A percentile compares a stretch with the other conserved stretches of the same genome.
Conservation (phyloP, 2,888 invertebrate genomes). For the Tiphia femorata region DNA sequence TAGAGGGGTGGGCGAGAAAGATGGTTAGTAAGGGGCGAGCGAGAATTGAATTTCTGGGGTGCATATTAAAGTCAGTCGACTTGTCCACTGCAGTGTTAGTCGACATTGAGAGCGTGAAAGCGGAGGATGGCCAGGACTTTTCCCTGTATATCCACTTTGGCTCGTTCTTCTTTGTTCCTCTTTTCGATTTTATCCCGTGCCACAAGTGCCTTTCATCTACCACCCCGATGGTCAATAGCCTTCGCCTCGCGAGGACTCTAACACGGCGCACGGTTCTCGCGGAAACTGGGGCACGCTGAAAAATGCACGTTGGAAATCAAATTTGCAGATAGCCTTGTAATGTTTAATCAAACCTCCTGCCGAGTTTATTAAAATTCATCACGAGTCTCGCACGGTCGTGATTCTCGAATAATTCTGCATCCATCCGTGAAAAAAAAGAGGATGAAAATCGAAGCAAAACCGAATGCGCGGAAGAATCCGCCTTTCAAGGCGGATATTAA, state of each 20-base stretch:
- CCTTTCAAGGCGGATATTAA: neutral
- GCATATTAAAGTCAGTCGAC: slow-evolving; percentile 55
- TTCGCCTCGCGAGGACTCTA: too few relatives aligned
- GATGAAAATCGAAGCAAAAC: neutral
- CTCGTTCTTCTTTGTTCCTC: slow-evolving; percentile 17
- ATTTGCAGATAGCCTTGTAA: too few relatives aligned
- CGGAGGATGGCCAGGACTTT: slow-evolving; percentile 25
- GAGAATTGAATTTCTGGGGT: too few relatives aligned
- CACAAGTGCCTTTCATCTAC: too few relatives aligned
- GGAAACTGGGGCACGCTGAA: too few relatives aligned
- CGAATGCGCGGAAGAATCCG: neutral
- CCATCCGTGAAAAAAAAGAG: neutral
- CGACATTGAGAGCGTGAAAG: slow-evolving; percentile 17
- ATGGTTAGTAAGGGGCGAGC: slow-evolving; percentile 50
- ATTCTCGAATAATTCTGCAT: too few relatives aligned
- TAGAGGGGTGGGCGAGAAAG: slow-evolving; percentile 30
- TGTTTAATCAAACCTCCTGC: too few relatives aligned
- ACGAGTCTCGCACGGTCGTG: too few relatives aligned
- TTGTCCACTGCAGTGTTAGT: slow-evolving; percentile 31
- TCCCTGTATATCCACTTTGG: slow-evolving; percentile 24
- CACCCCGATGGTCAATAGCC: too few relatives aligned
- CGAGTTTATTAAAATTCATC: too few relatives aligned
- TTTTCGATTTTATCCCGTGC: slow-evolving; percentile 16
- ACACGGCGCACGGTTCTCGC: too few relatives aligned
- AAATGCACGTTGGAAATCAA: too few relatives aligned